phyloP scores from a whole-genome alignment of 2,888 invertebrate genomes.

The Andricus quercusramuli region DNA sequence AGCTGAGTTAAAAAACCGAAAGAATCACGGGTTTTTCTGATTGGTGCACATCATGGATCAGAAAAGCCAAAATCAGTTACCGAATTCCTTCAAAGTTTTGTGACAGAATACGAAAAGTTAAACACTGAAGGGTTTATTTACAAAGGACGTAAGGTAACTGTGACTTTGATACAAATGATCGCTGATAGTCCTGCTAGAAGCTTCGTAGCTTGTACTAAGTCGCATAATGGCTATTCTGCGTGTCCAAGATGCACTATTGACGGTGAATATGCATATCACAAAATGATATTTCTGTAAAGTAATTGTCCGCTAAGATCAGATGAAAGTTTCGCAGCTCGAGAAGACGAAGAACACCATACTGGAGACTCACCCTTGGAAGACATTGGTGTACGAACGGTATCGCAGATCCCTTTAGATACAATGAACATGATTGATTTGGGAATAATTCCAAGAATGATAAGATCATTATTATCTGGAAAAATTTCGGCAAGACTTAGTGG shows the following conservation, averaged over 20 bases:
- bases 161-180: neutral
- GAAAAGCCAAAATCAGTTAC: neutral
- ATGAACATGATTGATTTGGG: neutral
- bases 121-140: too few species aligned
- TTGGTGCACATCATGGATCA: neutral
- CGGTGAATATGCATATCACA: neutral
- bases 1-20: neutral
- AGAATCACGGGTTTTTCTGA: neutral
- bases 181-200: slow-evolving; percentile 15
- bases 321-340: neutral
- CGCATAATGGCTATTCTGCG: neutral
- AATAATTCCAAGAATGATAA: neutral
- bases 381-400: neutral
- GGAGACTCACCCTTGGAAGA: slow-evolving; percentile 13
- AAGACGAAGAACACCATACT: neutral
- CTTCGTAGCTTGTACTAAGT: neutral
- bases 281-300: neutral
- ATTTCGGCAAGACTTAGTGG: too few species aligned
- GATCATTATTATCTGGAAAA: neutral
- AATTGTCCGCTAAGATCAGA: neutral
- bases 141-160: too few species aligned
- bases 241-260: neutral
- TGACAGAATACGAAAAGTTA: neutral
- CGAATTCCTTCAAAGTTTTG: neutral
- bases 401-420: neutral